Base-by-base conservation (phyloP, 37 sponge, comb jelly and placozoan genomes). In the Chondrilla cf. caribensis region DNA sequence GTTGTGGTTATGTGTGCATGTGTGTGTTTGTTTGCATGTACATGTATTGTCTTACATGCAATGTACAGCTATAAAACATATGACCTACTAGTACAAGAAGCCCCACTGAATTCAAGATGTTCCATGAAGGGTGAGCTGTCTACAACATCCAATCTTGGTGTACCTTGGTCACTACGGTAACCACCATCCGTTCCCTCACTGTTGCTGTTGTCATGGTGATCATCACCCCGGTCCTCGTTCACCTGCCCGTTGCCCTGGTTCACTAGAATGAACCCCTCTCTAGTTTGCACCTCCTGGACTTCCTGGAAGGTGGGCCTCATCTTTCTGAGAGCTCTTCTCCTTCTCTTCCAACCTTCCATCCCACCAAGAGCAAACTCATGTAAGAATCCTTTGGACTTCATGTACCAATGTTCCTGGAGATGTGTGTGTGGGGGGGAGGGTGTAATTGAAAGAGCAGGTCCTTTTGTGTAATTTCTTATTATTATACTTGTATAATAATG, bases 341-440 rank as follows among this genome's bases (percentile, higher is more conserved):
- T 62, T 15, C 22, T 62, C 22, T 15, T 62, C 64, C 64, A 62
- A 7, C 64, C 29, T 19, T 9, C 64, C 64, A 62, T 62, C 29
- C 64, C 64, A 62, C 64, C 64, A 6, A 62, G 64, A 29, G 64
- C 64, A 62, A 62, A 62, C 64, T 62, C 64, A 15, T 62, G 64
- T 19, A 62, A n/a, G 64, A 62, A 62, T 29, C 64, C 64, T 28
- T 62, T 62, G 15, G 64, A 62, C 22, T n/a, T n/a, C 29, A 28
- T 29, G 64, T 62, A 62, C 64, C 64, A 62, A 15, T 62, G 64
- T 62, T 62, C 64, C 64, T 62, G 64, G 6, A 15, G 29, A 62
- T 47, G 51, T 47, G 51, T 47, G 51, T 47, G 51, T 47, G 51
- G 6, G 51, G 6, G 51, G 6, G 51, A 14, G 51, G 6, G 51